These are phyloP conservation scores for Bucco capensis DNA, from an alignment of 2,113 vertebrate genomes.

Conservation along the genomic window DNA sequence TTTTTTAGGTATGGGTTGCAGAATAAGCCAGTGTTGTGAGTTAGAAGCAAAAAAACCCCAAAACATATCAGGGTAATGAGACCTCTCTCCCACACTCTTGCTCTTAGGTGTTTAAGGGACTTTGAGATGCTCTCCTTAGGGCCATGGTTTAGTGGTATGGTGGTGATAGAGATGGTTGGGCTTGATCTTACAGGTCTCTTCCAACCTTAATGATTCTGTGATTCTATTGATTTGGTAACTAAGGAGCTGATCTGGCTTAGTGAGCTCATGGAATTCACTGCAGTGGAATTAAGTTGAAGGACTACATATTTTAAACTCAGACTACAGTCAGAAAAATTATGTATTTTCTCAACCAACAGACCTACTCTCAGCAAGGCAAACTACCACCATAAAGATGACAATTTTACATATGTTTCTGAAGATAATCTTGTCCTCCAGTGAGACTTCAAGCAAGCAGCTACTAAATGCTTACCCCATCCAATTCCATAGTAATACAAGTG, in stretches of 20 bases:
- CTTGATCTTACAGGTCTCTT: too few relatives aligned
- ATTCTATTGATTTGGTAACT: background rate
- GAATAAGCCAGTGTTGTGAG: background rate
- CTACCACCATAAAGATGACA: background rate
- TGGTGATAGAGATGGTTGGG: too few relatives aligned
- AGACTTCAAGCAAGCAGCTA: background rate
- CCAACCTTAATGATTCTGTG: too few relatives aligned
- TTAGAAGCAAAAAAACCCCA: background rate
- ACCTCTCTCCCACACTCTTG: background rate
- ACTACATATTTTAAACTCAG: background rate
- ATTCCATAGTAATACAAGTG: conserved; percentile 89
- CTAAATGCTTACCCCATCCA: conserved; percentile 86
- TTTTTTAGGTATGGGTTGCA: background rate
- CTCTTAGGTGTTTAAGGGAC: too few relatives aligned
- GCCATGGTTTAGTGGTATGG: too few relatives aligned
- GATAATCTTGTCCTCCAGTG: background rate
- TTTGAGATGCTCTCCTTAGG: too few relatives aligned
- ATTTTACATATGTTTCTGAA: background rate
- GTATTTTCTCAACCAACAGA: background rate
- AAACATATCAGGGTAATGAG: background rate
- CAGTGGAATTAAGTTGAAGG: background rate
- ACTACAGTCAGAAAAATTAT: background rate
- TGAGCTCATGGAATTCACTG: background rate
- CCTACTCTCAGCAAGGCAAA: background rate
- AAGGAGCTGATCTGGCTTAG: background rate